These are phyloP conservation scores for Phasia obesa DNA, from an alignment of 2,888 invertebrate genomes.

Conservation along the genomic window DNA sequence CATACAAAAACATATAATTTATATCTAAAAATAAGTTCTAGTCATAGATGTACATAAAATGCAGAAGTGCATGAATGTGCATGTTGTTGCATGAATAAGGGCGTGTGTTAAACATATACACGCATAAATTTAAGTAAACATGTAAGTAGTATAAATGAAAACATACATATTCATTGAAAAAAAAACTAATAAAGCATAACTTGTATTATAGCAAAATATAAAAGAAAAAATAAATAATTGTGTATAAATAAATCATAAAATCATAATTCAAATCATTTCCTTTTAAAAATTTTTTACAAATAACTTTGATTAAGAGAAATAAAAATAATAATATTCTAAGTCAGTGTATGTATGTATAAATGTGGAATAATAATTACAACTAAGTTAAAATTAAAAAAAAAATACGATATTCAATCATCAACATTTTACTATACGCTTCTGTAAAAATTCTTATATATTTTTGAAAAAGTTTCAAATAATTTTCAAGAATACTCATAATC, in stretches of 20 bases:
- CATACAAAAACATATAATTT: slow-evolving; percentile 48
- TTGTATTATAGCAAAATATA: slow-evolving; percentile 24
- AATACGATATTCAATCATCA: background rate
- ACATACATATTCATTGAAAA: slow-evolving; percentile 8
- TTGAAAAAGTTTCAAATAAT: too few species aligned
- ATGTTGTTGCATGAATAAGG: background rate
- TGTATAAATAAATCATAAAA: background rate
- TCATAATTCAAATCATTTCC: slow-evolving; percentile 12
- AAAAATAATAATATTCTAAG: slow-evolving; percentile 35
- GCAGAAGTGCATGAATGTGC: background rate
- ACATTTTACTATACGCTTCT: too few species aligned
- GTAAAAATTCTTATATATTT: background rate
- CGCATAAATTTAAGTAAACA: slow-evolving; percentile 40
- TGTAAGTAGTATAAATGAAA: slow-evolving; percentile 20
- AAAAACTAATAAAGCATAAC: slow-evolving; percentile 1
- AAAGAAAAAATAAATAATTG: background rate
- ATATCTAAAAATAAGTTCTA: slow-evolving; percentile 48
- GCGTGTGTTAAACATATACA: slow-evolving; percentile 18
- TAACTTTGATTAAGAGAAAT: slow-evolving; percentile 17
- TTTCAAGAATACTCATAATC: background rate
- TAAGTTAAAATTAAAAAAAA: slow-evolving; percentile 9
- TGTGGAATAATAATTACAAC: slow-evolving; percentile 66
- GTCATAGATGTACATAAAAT: slow-evolving; percentile 26
- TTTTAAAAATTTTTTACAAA: background rate
- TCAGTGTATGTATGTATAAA: slow-evolving; percentile 71